These are phyloP conservation scores for Leptatherina wallacei DNA, from an alignment of 2,797 vertebrate genomes.

Conservation along the genomic window DNA sequence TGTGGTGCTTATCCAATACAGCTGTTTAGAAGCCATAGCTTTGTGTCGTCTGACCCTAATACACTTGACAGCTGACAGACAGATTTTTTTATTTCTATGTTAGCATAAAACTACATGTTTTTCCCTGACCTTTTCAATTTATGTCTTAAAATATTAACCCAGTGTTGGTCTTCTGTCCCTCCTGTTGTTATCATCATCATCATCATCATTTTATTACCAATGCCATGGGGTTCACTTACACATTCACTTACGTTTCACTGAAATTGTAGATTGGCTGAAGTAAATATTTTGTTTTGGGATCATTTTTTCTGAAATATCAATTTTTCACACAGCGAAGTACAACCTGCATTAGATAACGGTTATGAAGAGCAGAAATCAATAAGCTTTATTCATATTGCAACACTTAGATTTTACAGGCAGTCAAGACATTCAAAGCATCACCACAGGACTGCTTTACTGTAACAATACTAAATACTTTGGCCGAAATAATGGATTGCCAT, in stretches of 20 bases:
- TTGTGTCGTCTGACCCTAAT: slow-evolving; percentile 5
- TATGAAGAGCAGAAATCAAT: slow-evolving; percentile 1
- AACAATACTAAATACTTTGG: slow-evolving; percentile 33
- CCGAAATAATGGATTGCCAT: slow-evolving; percentile 56
- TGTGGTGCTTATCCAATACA: not conserved
- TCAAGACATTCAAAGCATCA: slow-evolving; percentile 17
- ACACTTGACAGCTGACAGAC: slow-evolving; percentile 17
- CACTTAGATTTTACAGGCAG: slow-evolving; percentile 16
- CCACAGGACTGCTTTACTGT: slow-evolving; percentile 18
- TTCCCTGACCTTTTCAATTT: not conserved
- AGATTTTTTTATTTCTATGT: not conserved
- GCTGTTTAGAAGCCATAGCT: slow-evolving; percentile 8
- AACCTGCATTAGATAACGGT: not conserved
- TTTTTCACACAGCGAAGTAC: slow-evolving; percentile 2
- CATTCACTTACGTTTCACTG: not conserved
- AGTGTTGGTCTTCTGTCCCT: not conserved
- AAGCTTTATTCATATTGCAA: slow-evolving; percentile 23
- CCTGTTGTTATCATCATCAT: not conserved
- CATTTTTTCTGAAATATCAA: not conserved
- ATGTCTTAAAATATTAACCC: not conserved
- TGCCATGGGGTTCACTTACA: slow-evolving; percentile 13
- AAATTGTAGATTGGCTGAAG: not conserved
- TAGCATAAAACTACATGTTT: slow-evolving; percentile 1
- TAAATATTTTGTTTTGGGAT: slow-evolving; percentile 11
- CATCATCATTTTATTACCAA: not conserved